Evolutionary conservation across 2,888 invertebrate species (phyloP), one percentile per base, ranked within the genome.

Genomic region (Sminthurinus aureus): DNA sequence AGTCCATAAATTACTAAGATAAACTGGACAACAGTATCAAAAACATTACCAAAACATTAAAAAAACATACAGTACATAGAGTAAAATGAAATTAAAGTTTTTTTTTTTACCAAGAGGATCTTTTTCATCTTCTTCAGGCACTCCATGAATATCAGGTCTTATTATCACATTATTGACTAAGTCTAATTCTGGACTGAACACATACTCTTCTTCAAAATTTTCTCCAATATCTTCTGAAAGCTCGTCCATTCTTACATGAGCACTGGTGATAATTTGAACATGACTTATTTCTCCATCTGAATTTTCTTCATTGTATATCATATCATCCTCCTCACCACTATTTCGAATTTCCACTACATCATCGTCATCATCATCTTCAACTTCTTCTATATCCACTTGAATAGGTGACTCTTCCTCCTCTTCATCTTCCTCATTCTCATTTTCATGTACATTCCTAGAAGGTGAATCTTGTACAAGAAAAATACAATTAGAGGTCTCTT

Each of bases 151-250:
- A 18, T 64, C 83, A 18, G 74, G 79, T 18, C 83, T 52, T 11
- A 79, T 20, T 77, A 83, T 79, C 79, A 83, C 83, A 83, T 83
- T 79, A 15, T 79, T 74, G 20, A 71, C 83, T 79, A 83, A 75
- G 67, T 83, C 79, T 22, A 79, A 51, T 4, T 18, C 50, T 66
- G 79, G 79, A 50, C 79, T 79, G 79, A 73, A 79, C 74, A 74
- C 83, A 75, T 50, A 66, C 4, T 83, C 83, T 6, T 83, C 83
- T 18, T 79, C 81, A 20, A 58, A 76, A 22, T 18, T 22, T 2
- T 79, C 79, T 4, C 64, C 15, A 71, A 71, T 24, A 24, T 71
- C 71, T 24, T 26, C 71, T 26, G 24, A 24, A 71, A 24, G 22
- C 22, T 20, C 71, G 3, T 22, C 71, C 20, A 71, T 71, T 24